Conservation (phyloP, 23 tunicate species). For the Diplosoma virens region DNA sequence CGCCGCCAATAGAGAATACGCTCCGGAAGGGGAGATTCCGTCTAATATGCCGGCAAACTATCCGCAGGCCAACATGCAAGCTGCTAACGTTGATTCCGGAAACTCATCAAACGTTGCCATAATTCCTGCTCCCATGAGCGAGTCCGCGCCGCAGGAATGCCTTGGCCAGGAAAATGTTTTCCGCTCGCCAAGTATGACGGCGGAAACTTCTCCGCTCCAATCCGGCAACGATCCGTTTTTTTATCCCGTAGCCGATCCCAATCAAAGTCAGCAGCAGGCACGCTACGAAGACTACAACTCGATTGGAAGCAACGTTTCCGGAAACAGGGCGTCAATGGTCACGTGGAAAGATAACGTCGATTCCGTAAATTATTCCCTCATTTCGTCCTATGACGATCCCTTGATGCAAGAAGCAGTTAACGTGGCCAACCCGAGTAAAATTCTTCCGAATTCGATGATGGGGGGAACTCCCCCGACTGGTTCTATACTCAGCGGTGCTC, state of each 20-base stretch:
- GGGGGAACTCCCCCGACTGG: conserved; percentile 79
- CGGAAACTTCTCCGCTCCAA: conserved; percentile 54
- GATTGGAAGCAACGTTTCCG: neutral
- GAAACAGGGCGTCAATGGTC: conserved; percentile 40
- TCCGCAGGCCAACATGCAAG: conserved; percentile 21
- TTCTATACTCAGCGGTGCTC: conserved; percentile 39
- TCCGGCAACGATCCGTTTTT: conserved; percentile 70
- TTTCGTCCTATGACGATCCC: conserved; percentile 74
- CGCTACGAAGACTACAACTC: conserved; percentile 28
- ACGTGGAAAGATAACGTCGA: conserved; percentile 50
- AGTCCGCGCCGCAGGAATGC: conserved; percentile 17
- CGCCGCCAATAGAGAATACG: conserved; percentile 45
- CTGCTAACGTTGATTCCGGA: neutral
- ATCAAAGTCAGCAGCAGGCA: neutral
- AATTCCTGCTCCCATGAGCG: neutral
- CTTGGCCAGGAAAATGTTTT: conserved; percentile 14
- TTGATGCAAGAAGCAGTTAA: conserved; percentile 89
- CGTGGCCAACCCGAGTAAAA: conserved; percentile 86
- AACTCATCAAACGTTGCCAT: conserved; percentile 6
- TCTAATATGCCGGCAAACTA: neutral
- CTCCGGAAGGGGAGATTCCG: neutral
- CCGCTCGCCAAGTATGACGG: conserved; percentile 2
- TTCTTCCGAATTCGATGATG: conserved; percentile 94
- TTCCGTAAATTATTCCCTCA: neutral
- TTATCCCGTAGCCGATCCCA: conserved; percentile 61